phyloP scores from a whole-genome alignment of 2,888 invertebrate genomes.

The Ophion obscuratus region DNA sequence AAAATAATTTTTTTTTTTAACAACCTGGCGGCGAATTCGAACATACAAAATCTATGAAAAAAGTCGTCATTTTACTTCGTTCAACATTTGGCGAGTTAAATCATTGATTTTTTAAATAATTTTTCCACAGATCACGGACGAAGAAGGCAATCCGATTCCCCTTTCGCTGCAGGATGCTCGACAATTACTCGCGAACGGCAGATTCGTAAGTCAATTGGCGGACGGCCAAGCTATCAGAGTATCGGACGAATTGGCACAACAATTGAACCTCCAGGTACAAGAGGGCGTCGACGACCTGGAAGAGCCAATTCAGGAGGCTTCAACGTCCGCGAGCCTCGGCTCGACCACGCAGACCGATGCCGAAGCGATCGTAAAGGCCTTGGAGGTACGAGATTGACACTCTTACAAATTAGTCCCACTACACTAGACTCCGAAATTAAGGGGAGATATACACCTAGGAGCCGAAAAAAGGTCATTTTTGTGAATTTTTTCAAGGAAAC shows the following conservation, averaged over 20 bases:
- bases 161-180: conserved; percentile 90
- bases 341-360: conserved; percentile 74
- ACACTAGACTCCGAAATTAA: not conserved
- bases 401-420: not conserved
- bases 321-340: conserved; percentile 46
- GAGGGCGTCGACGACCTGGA: conserved; percentile 78
- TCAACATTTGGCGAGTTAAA: conserved; percentile 15
- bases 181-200: conserved; percentile 86
- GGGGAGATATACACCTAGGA: no score
- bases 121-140: conserved; percentile 87
- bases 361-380: conserved; percentile 77
- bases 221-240: conserved; percentile 81
- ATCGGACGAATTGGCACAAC: conserved; percentile 82
- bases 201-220: conserved; percentile 80
- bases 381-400: conserved; percentile 73
- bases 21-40: no score
- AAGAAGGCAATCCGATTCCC: conserved; percentile 88
- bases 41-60: no score
- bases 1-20: no score
- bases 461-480: no score
- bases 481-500: no score
- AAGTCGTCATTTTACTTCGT: not conserved
- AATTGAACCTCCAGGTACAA: conserved; percentile 84
- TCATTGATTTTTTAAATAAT: conserved; percentile 52
- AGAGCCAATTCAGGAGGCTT: conserved; percentile 48